phyloP scores from a whole-genome alignment of 2,888 invertebrate genomes.

The Teinopalpus imperialis region DNA sequence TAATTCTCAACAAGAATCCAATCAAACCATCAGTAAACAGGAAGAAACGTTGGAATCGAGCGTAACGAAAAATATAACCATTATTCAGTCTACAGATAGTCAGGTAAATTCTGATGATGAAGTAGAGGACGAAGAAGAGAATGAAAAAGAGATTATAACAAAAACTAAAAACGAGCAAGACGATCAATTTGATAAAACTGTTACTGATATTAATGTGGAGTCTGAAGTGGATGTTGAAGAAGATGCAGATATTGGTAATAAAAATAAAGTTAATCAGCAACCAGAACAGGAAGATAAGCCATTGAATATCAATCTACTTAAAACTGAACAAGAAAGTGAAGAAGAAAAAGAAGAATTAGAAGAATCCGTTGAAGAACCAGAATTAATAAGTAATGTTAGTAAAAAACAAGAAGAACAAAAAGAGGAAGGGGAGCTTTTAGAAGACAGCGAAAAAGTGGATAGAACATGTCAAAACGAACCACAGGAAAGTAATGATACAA shows the following conservation, averaged over 20 bases:
- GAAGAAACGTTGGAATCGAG: constrained; percentile 60
- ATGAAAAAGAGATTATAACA: constrained; percentile 27
- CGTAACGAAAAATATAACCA: constrained; percentile 59
- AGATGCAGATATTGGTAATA: constrained; percentile 16
- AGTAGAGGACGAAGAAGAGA: constrained; percentile 41
- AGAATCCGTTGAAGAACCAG: constrained; percentile 24
- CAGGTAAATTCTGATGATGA: constrained; percentile 36
- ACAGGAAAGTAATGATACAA: constrained; percentile 28
- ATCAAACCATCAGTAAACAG: constrained; percentile 50
- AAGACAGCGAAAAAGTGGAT: constrained; percentile 40
- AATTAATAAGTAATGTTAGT: constrained; percentile 29
- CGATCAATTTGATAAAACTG: constrained; percentile 29
- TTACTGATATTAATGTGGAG: constrained; percentile 31
- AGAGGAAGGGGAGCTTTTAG: constrained; percentile 32
- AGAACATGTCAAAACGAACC: constrained; percentile 32
- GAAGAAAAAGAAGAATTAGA: constrained; percentile 30
- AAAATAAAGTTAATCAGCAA: constrained; percentile 8
- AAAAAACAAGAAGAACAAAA: constrained; percentile 25
- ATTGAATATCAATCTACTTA: neutral
- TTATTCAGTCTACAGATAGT: constrained; percentile 44
- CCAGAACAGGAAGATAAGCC: constrained; percentile 26
- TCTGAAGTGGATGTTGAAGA: constrained; percentile 28
- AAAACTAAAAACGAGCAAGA: constrained; percentile 31
- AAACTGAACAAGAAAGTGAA: constrained; percentile 31
- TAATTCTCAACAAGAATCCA: constrained; percentile 38